Evolutionary conservation across 1,140 invertebrate genomes (phyloP), one percentile per base, ranked within the genome.

Genomic region (Berghia stephanieae): DNA sequence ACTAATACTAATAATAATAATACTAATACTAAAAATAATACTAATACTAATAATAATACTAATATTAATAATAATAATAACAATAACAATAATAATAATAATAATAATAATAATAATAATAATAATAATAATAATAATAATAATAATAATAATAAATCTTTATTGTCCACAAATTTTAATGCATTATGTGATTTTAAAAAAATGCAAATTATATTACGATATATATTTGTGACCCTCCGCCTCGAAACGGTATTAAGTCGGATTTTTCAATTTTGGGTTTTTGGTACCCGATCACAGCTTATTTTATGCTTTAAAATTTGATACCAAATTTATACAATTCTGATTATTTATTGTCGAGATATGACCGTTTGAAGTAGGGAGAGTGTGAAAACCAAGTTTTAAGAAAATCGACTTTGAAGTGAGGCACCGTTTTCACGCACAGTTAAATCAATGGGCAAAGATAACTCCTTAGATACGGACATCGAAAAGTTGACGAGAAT

Each of bases 21-120:
- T 70, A 43, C 38, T 70, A 4, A 31, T 70, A 43, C 27, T 46
- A 43, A 31, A n/a, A 24, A 24, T 43, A 43, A 42, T 70, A 43
- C 13, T 46, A 70, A 24, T 70, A 24, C 21, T 42, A 24, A 31
- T 70, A 43, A 42, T 70, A 43, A 42, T 70, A 43, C 38, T 70
- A 4, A 31, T 70, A 43, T 27, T 46, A 43, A 31, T 42, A 70
- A 42, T 27, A 43, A 24, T 46, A 70, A 24, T 46, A 43, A 24
- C 18, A 43, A 24, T 46, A 43, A 42, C 27, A 43, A 24, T 0
- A 43, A 42, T 44, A 43, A 3, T 44, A 43, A 42, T 44, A 43
- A 3, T 44, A 24, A 1, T 43, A 43, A 24, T 43, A 43, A 13
- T 10, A 16, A 24, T 24, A 43, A 1, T 46, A 24, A 31, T 43